Percentiles rank a stretch among this genome's conserved stretches.
phyloP scores from a whole-genome alignment of 2,797 vertebrate genomes.

The Pristis pectinata region DNA sequence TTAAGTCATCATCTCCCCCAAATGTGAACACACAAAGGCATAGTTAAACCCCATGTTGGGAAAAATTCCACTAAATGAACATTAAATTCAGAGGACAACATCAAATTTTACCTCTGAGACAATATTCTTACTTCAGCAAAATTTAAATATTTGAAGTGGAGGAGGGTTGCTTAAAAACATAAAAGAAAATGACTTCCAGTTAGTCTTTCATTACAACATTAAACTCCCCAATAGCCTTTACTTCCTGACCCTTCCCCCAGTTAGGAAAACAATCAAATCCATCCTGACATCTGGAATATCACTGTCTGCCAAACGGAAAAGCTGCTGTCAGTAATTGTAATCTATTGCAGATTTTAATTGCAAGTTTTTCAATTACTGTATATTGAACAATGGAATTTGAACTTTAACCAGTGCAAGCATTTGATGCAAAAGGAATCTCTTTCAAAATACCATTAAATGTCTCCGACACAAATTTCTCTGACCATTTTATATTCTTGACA shows the following conservation, averaged over 20 bases:
- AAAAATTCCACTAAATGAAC: background rate
- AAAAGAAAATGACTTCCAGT: slow-evolving; percentile 44
- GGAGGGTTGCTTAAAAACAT: slow-evolving; percentile 34
- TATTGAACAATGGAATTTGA: background rate
- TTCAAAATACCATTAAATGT: background rate
- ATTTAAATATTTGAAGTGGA: background rate
- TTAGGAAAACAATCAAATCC: slow-evolving; percentile 42
- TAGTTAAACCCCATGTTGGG: background rate
- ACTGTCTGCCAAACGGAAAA: slow-evolving; percentile 21
- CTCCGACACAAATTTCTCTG: background rate
- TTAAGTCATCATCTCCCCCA: background rate
- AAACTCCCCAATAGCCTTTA: slow-evolving; percentile 40
- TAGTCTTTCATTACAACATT: slow-evolving; percentile 39
- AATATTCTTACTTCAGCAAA: slow-evolving; percentile 6
- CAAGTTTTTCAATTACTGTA: background rate
- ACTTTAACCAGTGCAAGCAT: background rate
- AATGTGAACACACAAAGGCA: background rate
- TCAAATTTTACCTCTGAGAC: background rate
- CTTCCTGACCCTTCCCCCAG: slow-evolving; percentile 44
- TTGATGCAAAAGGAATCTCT: background rate
- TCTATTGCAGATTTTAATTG: slow-evolving; percentile 11
- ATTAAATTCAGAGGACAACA: background rate
- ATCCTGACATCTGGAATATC: slow-evolving; percentile 35
- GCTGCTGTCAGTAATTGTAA: slow-evolving; percentile 11
- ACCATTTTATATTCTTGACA: slow-evolving; percentile 9